Base-by-base conservation (phyloP, 2,888 invertebrate species). In the Theodoxus fluviatilis region DNA sequence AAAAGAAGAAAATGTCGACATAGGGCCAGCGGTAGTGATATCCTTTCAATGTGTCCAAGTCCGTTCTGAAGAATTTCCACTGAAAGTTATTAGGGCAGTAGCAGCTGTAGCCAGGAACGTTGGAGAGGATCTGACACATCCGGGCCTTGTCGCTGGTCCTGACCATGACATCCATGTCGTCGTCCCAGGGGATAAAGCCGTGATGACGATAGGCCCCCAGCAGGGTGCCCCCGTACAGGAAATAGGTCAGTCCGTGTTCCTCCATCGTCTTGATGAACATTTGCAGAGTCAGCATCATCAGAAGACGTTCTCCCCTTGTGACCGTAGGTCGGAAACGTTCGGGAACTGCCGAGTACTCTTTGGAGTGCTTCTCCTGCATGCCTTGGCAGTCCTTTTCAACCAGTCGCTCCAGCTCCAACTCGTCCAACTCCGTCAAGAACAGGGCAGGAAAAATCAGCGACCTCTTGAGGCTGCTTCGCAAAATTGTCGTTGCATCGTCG, bases 1-100 rank as follows among this genome's bases (percentile, higher is more conserved):
- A 68, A 67, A 76, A 80, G 71, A 81, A 79, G 66, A 78, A 80
- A 25, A 81, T 76, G 67, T 81, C 81, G 15, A 81, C 70, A 64
- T 75, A 80, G 15, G 81, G 81, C 79, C 78, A 81, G 6, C 73
- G 75, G 55, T 74, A 77, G 12, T 72, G 73, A 59, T 70, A 71
- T 59, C 73, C 61, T 9, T 72, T 49, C 1, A 79, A 70, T 22
- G 71, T 74, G 28, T 67, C 55, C 31, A 72, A 65, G 6, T 65
- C 49, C 31, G 70, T 73, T 0, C 72, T 65, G 64, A 73, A 79
- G 65, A 79, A 79, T 59, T 80, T 79, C 78, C 78, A 80, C 47
- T 75, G 76, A 43, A 69, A 61, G n/a, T 70, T 57, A 31, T 47
- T 22, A 6, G 74, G 72, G 0, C 71, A 64, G 52, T 76, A 75